Conservation (phyloP, 2,113 vertebrate species). For the Pipa parva region DNA sequence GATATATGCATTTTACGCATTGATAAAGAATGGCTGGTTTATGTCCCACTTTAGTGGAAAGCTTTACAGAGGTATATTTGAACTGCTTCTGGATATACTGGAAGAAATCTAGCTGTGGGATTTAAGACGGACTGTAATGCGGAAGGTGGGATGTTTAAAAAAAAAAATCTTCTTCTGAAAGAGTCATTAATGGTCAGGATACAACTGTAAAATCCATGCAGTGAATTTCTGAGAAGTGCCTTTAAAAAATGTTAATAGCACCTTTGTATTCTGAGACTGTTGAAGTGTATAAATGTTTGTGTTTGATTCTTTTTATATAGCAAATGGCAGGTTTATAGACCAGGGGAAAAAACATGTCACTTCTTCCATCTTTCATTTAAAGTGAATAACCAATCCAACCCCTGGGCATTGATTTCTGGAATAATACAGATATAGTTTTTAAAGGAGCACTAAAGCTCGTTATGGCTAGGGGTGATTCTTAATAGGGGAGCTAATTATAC, state of each 20-base stretch:
- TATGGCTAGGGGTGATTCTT: too few species aligned
- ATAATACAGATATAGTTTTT: conserved; percentile 13
- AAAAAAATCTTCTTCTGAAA: neutral
- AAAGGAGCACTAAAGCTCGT: too few species aligned
- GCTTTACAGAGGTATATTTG: too few species aligned
- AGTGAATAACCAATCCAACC: neutral
- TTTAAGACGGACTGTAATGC: too few species aligned
- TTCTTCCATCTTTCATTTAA: conserved; percentile 7
- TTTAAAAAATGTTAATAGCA: neutral
- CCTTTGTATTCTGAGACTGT: neutral
- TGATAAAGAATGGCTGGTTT: too few species aligned
- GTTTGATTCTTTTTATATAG: neutral
- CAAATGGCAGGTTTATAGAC: neutral
- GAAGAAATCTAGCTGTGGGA: too few species aligned
- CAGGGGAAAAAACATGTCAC: neutral
- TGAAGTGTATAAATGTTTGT: conserved; percentile 25
- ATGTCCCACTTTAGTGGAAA: too few species aligned
- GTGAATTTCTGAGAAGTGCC: neutral
- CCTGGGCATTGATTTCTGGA: conserved; percentile 13
- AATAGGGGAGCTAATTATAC: too few species aligned
- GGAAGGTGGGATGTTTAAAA: neutral
- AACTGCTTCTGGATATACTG: too few species aligned
- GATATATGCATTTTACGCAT: too few species aligned
- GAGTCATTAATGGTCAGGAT: neutral
- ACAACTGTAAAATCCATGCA: neutral